Base-by-base conservation (phyloP, 2,797 vertebrate genomes). In the Poeciliopsis presidionis region DNA sequence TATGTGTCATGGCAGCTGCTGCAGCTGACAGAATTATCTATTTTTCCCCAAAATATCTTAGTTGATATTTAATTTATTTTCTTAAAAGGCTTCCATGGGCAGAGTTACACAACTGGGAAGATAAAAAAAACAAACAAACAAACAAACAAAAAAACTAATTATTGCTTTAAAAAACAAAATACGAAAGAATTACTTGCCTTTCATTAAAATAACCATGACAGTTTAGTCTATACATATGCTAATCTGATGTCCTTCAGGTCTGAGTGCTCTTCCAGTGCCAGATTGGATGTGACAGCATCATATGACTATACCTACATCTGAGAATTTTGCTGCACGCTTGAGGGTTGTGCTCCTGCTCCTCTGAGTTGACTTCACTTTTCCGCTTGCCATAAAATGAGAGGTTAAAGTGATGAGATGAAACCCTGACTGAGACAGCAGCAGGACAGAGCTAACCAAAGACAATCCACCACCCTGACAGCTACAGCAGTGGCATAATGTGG, bases 331-430 rank as follows among this genome's bases (percentile, higher is more conserved):
- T 6, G 47, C 80, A 76, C 73, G 75, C 77, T 78, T 36, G 71
- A 80, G 18, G 75, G 71, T 74, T 79, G 72, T 1, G 25, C 76
- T 69, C 49, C 79, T 69, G 81, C 75, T 84, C 45, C 51, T 80
- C 75, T 73, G 74, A 80, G 65, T 55, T 72, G 28, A 81, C 69
- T 80, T 84, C 61, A 76, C 43, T 81, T 87, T 82, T 79, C 36
- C 0, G 18, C 79, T 53, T 84, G 76, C 81, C 78, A 73, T 85
- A 82, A 89, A 94, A 92, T 91, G 88, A 89, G 81, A 82, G 76
- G 84, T 84, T 83, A 86, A 86, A 87, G 88, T 90, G 87, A 88
- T 28, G 81, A 81, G 78, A 84, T 79, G 75, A 92, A 80, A 70
- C 78, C 53, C 73, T 84, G 87, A 89, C 86, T 86, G 78, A 75